Percentiles rank a stretch among this genome's conserved stretches.
Evolutionary conservation across 2,888 invertebrate genomes (phyloP).

Genomic region (Minunthozetes semirufus): DNA sequence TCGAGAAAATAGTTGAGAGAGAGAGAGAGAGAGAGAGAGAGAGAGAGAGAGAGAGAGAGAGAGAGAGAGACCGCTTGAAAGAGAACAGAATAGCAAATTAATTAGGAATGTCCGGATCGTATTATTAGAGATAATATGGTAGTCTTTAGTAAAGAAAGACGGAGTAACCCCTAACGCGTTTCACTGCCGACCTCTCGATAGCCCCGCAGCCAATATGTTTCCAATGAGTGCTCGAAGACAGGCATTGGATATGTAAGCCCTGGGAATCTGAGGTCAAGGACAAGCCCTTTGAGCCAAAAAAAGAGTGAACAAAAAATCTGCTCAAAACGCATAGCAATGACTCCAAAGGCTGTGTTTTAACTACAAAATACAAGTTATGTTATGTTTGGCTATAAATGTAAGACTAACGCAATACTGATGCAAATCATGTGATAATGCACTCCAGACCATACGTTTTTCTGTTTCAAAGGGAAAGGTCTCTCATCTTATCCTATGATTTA

Average conservation of each 20-base stretch:
- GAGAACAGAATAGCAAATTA: neutral
- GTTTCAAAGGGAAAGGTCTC: neutral
- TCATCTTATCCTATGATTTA: neutral
- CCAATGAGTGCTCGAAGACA: neutral
- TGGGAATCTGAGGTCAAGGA: conserved; percentile 25
- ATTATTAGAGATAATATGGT: conserved; percentile 14
- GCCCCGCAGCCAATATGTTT: neutral
- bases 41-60: conserved; percentile 40
- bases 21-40: conserved; percentile 4
- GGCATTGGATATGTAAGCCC: neutral
- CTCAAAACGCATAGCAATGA: neutral
- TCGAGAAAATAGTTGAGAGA: conserved; percentile 2
- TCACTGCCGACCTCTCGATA: neutral
- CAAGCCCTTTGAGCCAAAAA: neutral
- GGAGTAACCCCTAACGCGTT: neutral
- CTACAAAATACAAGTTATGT: neutral
- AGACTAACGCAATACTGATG: neutral
- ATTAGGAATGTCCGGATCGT: conserved; percentile 20
- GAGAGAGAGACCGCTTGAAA: conserved; percentile 55
- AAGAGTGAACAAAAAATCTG: neutral
- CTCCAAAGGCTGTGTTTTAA: neutral
- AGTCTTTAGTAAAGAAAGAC: neutral
- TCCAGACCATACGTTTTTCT: too few species aligned
- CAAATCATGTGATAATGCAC: too few species aligned
- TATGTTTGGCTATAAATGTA: neutral